Evolutionary conservation across 2,888 invertebrate genomes (phyloP).

Genomic region (Spisula solida): DNA sequence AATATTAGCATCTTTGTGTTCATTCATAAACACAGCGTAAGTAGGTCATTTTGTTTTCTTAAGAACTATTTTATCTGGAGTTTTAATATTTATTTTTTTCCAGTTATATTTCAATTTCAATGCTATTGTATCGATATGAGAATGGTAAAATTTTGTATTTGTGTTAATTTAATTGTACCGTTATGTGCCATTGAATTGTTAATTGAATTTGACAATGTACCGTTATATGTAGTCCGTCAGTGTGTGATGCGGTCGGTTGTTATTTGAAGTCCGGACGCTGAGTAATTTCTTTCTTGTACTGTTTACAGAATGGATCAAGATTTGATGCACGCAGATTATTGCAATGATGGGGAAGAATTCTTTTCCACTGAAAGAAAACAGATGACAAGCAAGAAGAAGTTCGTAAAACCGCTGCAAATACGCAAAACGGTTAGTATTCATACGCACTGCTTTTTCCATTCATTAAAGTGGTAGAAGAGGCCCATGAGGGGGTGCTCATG

Average conservation of each 20-base stretch:
- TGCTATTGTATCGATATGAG: background rate
- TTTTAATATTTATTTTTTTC: background rate
- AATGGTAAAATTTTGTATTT: background rate
- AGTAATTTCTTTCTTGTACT: background rate
- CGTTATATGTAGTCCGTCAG: background rate
- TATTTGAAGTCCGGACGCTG: background rate
- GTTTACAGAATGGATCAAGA: slow-evolving; percentile 59
- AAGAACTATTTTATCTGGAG: background rate
- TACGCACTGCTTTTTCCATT: slow-evolving; percentile 35
- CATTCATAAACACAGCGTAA: slow-evolving; percentile 40
- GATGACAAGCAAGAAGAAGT: slow-evolving; percentile 49
- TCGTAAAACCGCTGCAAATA: slow-evolving; percentile 44
- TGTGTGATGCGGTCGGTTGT: slow-evolving; percentile 28
- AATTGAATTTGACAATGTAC: background rate
- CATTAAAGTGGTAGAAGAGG: slow-evolving; percentile 27
- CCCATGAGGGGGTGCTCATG: slow-evolving; percentile 12
- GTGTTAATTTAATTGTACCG: background rate
- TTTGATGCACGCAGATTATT: slow-evolving; percentile 61
- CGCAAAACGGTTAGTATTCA: slow-evolving; percentile 66
- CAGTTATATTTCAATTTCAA: background rate
- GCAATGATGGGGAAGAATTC: slow-evolving; percentile 63
- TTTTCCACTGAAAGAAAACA: slow-evolving; percentile 56
- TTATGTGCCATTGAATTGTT: background rate
- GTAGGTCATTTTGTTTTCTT: slow-evolving; percentile 47
- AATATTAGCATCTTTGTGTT: slow-evolving; percentile 32